phyloP scores from a whole-genome alignment of 2,888 invertebrate species.

The Plebejus argus region DNA sequence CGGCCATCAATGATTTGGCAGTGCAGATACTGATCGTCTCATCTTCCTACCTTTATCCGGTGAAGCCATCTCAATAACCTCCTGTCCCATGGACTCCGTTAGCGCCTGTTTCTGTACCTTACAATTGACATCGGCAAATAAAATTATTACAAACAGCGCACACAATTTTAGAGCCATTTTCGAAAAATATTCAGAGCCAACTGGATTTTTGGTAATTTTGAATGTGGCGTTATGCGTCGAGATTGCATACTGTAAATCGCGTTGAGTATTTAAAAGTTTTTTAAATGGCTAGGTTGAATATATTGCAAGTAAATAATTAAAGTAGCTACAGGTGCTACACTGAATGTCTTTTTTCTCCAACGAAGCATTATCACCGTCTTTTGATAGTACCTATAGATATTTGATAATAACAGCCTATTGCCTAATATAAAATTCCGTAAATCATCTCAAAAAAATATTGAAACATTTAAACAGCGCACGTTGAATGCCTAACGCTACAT shows the following conservation, averaged over 20 bases:
- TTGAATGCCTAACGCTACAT: too few species aligned
- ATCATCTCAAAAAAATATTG: too few species aligned
- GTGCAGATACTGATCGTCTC: too few species aligned
- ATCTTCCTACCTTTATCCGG: slow-evolving; percentile 59
- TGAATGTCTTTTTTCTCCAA: too few species aligned
- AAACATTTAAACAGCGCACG: too few species aligned
- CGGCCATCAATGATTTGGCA: too few species aligned
- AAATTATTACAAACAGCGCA: slow-evolving; percentile 33
- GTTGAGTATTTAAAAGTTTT: not conserved
- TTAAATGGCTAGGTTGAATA: not conserved
- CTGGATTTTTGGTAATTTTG: slow-evolving; percentile 43
- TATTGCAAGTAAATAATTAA: too few species aligned
- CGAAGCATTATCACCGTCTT: too few species aligned
- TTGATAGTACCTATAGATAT: too few species aligned
- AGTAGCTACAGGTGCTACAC: too few species aligned
- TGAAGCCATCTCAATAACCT: slow-evolving; percentile 62
- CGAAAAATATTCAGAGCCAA: slow-evolving; percentile 43
- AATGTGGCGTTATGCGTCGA: not conserved
- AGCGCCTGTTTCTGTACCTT: slow-evolving; percentile 52
- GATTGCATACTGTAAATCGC: not conserved
- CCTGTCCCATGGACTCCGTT: slow-evolving; percentile 63
- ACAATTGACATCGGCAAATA: slow-evolving; percentile 44
- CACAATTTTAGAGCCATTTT: slow-evolving; percentile 49
- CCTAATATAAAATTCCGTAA: too few species aligned
- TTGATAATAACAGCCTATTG: too few species aligned